phyloP scores from a whole-genome alignment of 2,888 invertebrate species.

The Himalopsyche tibetana region DNA sequence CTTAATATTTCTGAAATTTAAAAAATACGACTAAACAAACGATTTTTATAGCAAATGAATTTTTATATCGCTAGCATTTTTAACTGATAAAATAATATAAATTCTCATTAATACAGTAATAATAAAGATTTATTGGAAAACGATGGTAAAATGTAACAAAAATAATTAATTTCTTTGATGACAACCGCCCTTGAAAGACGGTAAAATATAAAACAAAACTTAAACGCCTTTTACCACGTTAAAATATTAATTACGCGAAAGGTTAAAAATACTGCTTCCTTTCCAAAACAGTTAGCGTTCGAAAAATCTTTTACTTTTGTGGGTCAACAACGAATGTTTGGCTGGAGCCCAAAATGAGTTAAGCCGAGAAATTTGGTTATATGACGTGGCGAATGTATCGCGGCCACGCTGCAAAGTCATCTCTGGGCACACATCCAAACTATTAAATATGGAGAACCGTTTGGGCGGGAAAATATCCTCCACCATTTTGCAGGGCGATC shows the following conservation, averaged over 20 bases:
- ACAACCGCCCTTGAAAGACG: too few relatives aligned
- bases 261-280: neutral
- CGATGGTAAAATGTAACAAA: too few relatives aligned
- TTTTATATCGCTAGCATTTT: too few relatives aligned
- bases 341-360: neutral
- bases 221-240: neutral
- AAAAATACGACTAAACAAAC: too few relatives aligned
- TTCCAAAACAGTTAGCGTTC: neutral
- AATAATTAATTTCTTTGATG: too few relatives aligned
- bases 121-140: too few relatives aligned
- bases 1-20: too few relatives aligned
- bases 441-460: neutral
- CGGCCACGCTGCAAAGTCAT: slow-evolving; percentile 1
- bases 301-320: slow-evolving; percentile 5
- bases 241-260: neutral
- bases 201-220: too few relatives aligned
- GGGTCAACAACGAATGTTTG: neutral
- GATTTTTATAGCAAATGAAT: too few relatives aligned
- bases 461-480: slow-evolving; percentile 7
- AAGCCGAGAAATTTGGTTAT: slow-evolving; percentile 26
- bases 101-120: too few relatives aligned
- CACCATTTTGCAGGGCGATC: neutral
- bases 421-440: slow-evolving; percentile 20
- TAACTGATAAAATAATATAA: too few relatives aligned
- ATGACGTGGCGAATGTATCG: slow-evolving; percentile 15